Base-by-base conservation (phyloP, 2,113 vertebrate genomes). In the Mugil cephalus region DNA sequence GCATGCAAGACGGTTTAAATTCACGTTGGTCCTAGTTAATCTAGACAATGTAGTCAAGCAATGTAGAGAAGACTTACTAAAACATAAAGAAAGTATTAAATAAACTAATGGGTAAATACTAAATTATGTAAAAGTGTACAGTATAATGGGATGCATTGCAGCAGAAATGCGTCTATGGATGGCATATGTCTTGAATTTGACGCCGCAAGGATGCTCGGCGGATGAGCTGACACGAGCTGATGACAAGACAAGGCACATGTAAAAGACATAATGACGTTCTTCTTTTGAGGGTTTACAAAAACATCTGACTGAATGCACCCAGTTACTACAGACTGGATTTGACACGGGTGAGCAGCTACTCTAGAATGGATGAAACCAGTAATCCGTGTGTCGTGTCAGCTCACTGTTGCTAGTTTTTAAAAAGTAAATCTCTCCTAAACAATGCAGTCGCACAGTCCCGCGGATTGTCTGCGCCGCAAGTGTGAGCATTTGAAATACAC, bases 71-170 rank as follows among this genome's bases (percentile, higher is more conserved):
- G 24, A 30, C 24, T 30, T 30, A 30, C 24, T 30, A 30, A 30
- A 34, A 24, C 17, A 55, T 51, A 43, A 62, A 36, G 19, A 38
- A 53, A 61, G 54, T 39, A 63, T 15, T 48, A 19, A 61, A 78
- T 77, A 35, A 53, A 58, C 4, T 2, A 75, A 52, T 6, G 62
- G 17, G 19, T 52, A 30, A 43, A 59, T 14, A 58, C 21, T 59
- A 47, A 66, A 74, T 68, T 34, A 54, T 5, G 24, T 3, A 30
- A 30, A 30, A 5, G 51, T 45, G 35, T 38, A 46, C 18, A 50
- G n/a, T n/a, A n/a, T n/a, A n/a, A 38, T n/a, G 6, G 15, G 11
- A 39, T 21, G 7, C 13, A 17, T 6, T 38, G 45, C 15, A 43
- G 43, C 39, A 50, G 38, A 36, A 14, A 36, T 15, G 7, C 13